Evolutionary conservation across 2,888 invertebrate species (phyloP), one percentile per base, ranked within the genome.

Genomic region (Hemaris fuciformis): DNA sequence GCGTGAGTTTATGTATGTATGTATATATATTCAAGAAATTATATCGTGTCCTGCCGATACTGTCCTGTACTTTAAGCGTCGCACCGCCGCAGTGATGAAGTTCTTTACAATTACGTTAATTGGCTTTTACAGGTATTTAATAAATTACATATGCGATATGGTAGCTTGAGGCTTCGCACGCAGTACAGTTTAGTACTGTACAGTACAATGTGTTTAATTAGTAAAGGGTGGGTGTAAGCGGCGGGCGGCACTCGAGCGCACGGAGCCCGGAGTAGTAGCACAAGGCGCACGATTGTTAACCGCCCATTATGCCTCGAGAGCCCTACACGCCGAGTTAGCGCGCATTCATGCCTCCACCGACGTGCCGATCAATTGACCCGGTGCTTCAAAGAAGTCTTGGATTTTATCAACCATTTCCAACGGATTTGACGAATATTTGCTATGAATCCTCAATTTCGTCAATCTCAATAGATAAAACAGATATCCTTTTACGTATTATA

Each of bases 261-360:
- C 57, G 61, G 60, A 65, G 64, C 62, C 66, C n/a, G n/a, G n/a
- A 27, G 8, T 38, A 10, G 64, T 67, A 68, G 72, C 72, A 72
- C 80, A 79, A 82, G 82, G 78, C 78, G 71, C 59, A 70, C 70
- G 79, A 81, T 84, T 83, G 87, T 86, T 85, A 85, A 83, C 83
- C 79, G 79, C 69, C 86, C 80, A 87, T 87, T 89, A 86, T 80
- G 64, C 64, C 62, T 77, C 72, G 66, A 88, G 86, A 42, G 75
- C 76, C 56, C 82, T 83, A 72, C 73, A 77, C 63, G 25, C 64
- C 64, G 64, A 67, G 69, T 67, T 72, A 68, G 69, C 66, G 64
- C 70, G 76, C 80, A 81, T 79, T 77, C 79, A 77, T 62, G 66
- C 63, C 65, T 66, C 66, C 46, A n/a, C 4, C 6, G n/a, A 43